Conservation (phyloP, 1,140 invertebrate genomes). For the Drosophila yakuba region DNA sequence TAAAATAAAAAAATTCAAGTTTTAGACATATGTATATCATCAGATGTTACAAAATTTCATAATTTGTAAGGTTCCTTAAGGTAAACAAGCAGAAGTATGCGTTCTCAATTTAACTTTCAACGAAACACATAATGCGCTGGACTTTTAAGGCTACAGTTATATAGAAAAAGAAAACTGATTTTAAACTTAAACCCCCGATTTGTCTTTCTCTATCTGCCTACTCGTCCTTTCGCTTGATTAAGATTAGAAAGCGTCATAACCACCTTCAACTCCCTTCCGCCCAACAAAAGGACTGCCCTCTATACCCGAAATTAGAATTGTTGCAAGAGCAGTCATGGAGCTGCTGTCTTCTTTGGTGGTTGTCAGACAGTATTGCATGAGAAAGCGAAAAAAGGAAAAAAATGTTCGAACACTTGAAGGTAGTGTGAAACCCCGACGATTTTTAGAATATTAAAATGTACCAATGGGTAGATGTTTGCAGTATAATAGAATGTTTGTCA, state of each 20-base stretch:
- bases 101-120: no score
- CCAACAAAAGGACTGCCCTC: conserved; percentile 48
- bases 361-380: conserved; percentile 47
- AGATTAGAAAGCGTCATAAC: conserved; percentile 22
- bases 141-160: no score
- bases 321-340: conserved; percentile 12
- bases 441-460: conserved; percentile 80
- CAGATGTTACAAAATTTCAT: no score
- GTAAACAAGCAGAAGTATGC: no score
- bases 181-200: no score
- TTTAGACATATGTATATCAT: no score
- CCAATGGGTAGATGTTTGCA: no score
- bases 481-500: conserved; percentile 68
- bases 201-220: no score
- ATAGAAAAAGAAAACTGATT: no score
- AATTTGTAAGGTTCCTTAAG: no score
- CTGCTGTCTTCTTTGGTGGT: conserved; percentile 46
- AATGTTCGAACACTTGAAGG: conserved; percentile 45
- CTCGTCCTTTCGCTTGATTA: conserved; percentile 38
- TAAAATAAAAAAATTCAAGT: no score
- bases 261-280: conserved; percentile 15
- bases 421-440: conserved; percentile 61
- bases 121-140: no score
- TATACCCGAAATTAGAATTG: conserved; percentile 31
- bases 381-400: conserved; percentile 34